Evolutionary conservation across 2,888 invertebrate genomes (phyloP).

Genomic region (Drosophila monieri): DNA sequence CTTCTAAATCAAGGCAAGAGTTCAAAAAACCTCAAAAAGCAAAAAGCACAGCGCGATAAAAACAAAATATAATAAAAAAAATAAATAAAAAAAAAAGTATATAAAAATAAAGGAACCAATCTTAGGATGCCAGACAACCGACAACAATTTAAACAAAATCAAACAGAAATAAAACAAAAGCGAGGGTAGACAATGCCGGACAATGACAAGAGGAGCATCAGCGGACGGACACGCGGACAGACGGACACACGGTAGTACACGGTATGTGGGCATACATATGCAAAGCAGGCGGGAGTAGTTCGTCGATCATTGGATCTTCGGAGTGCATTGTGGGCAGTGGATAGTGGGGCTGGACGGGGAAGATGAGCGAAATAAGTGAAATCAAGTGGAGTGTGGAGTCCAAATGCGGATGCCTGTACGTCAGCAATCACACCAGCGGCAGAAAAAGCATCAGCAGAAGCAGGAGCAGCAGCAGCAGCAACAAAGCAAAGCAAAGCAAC

Average conservation of each 20-base stretch:
- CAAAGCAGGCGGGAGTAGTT: conserved; percentile 22
- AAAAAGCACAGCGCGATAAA: conserved; percentile 37
- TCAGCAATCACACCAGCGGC: conserved; percentile 53
- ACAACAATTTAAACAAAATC: conserved; percentile 67
- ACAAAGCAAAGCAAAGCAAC: conserved; percentile 32
- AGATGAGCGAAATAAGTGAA: conserved; percentile 26
- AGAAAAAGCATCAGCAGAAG: conserved; percentile 6
- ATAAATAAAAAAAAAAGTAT: not conserved
- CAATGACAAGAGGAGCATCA: conserved; percentile 38
- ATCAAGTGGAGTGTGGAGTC: conserved; percentile 63
- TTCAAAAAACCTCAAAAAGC: conserved; percentile 31
- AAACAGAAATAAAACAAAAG: conserved; percentile 53
- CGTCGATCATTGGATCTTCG: conserved; percentile 45
- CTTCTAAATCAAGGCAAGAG: conserved; percentile 38
- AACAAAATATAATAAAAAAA: conserved; percentile 28
- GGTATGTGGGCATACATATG: conserved; percentile 23
- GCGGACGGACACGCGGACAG: conserved; percentile 26
- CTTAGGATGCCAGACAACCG: conserved; percentile 30
- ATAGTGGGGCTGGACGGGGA: conserved; percentile 36
- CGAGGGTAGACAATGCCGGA: conserved; percentile 40
- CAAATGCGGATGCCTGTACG: conserved; percentile 69
- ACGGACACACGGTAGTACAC: not conserved
- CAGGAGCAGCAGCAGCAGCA: not conserved
- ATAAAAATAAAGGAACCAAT: conserved; percentile 17
- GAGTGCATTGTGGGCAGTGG: conserved; percentile 45